Evolutionary conservation across 2,797 vertebrate genomes (phyloP).

Genomic region (Rhabdomys pumilio): DNA sequence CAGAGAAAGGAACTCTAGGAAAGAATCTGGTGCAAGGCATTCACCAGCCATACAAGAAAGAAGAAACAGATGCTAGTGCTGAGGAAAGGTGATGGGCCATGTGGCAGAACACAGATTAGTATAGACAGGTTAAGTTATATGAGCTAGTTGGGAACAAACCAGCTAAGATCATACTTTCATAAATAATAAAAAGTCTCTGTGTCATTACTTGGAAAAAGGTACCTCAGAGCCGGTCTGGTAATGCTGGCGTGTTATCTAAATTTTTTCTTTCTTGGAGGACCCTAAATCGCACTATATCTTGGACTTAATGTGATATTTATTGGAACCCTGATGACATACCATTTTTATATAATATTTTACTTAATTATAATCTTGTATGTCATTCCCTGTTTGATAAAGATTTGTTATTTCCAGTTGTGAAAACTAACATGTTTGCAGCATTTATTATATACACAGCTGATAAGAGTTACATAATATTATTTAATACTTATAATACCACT

Average conservation of each 20-base stretch:
- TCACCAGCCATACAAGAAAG: background rate
- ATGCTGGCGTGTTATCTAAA: background rate
- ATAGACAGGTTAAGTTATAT: background rate
- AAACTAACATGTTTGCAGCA: background rate
- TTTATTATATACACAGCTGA: background rate
- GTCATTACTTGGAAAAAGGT: background rate
- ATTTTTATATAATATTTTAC: background rate
- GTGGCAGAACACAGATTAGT: background rate
- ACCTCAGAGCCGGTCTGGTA: background rate
- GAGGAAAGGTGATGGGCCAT: background rate
- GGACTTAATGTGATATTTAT: background rate
- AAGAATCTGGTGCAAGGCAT: background rate
- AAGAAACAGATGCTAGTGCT: background rate
- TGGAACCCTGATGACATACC: background rate
- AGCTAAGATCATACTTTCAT: background rate
- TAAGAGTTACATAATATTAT: background rate
- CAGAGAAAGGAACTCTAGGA: background rate
- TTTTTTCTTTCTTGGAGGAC: background rate
- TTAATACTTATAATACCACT: background rate
- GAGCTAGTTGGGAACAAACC: background rate
- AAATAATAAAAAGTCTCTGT: background rate
- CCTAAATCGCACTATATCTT: conserved; percentile 5
- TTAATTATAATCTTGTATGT: conserved; percentile 19
- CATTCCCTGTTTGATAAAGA: background rate
- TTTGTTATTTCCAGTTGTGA: background rate